phyloP scores from a whole-genome alignment of 2,888 invertebrate species.

The Scaptomyza tumidula region DNA sequence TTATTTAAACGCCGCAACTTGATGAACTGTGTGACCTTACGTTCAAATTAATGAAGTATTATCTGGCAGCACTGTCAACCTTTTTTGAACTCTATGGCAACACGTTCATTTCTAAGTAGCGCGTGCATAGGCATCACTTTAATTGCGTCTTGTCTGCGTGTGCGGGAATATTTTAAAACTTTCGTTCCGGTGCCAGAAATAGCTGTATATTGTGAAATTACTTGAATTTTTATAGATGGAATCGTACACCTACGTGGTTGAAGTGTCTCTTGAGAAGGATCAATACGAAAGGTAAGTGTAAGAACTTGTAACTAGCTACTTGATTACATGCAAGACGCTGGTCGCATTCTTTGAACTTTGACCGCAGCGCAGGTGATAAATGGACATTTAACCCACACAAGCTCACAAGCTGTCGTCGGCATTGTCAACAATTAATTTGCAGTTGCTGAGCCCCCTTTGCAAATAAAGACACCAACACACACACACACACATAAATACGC shows the following conservation, averaged over 20 bases:
- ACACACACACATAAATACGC: conserved; percentile 17
- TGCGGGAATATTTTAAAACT: conserved; percentile 21
- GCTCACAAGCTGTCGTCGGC: conserved; percentile 46
- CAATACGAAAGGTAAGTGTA: conserved; percentile 20
- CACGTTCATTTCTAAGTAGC: not conserved
- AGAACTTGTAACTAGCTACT: conserved; percentile 34
- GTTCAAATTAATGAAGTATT: not conserved
- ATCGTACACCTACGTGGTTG: not conserved
- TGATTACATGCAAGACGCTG: conserved; percentile 31
- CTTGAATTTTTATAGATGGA: not conserved
- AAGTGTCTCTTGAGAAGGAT: not conserved
- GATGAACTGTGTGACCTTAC: not conserved
- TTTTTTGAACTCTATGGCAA: conserved; percentile 33
- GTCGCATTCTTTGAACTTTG: conserved; percentile 50
- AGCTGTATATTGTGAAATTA: not conserved
- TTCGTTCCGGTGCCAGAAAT: not conserved
- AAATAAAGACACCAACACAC: conserved; percentile 5
- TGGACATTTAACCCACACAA: conserved; percentile 57
- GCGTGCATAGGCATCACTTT: conserved; percentile 20
- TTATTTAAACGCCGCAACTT: not conserved
- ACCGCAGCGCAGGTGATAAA: conserved; percentile 58
- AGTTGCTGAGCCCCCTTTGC: conserved; percentile 16
- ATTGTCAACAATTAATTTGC: conserved; percentile 75
- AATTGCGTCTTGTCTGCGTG: not conserved
- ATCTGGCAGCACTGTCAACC: conserved; percentile 13